A percentile compares a stretch with the other conserved stretches of the same genome.
These are phyloP conservation scores for Andrena bicolor DNA, from an alignment of 2,888 invertebrate genomes.

Conservation along the genomic window DNA sequence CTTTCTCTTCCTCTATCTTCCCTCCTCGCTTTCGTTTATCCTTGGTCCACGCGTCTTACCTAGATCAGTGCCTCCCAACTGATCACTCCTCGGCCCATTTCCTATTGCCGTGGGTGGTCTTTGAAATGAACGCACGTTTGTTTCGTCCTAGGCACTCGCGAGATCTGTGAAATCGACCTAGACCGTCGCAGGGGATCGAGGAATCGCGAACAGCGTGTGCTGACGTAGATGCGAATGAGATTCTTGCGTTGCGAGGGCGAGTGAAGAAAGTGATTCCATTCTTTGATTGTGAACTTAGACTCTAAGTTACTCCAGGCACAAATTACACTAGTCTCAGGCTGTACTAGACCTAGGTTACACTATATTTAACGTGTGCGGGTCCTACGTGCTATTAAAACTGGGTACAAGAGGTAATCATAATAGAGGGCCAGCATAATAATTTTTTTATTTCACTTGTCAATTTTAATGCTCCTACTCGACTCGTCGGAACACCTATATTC, in stretches of 20 bases:
- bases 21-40: constrained; percentile 15
- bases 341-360: no score
- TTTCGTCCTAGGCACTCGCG: constrained; percentile 16
- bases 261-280: neutral
- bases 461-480: no score
- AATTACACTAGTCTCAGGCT: no score
- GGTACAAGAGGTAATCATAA: no score
- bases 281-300: neutral
- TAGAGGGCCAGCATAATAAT: no score
- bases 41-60: constrained; percentile 36
- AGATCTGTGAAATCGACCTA: constrained; percentile 36
- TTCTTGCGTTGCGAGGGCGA: neutral
- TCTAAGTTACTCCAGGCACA: neutral
- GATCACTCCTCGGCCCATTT: constrained; percentile 24
- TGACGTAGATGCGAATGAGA: no score
- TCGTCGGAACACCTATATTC: no score
- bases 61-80: constrained; percentile 46
- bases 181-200: constrained; percentile 8
- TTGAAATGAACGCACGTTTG: constrained; percentile 42
- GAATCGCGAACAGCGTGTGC: neutral
- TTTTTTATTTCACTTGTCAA: no score
- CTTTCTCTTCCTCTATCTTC: neutral
- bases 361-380: no score
- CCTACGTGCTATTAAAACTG: no score
- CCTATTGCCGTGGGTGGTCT: constrained; percentile 61